Evolutionary conservation across 2,113 vertebrate genomes (phyloP), one percentile per base, ranked within the genome.

Genomic region (Symphodus melops): DNA sequence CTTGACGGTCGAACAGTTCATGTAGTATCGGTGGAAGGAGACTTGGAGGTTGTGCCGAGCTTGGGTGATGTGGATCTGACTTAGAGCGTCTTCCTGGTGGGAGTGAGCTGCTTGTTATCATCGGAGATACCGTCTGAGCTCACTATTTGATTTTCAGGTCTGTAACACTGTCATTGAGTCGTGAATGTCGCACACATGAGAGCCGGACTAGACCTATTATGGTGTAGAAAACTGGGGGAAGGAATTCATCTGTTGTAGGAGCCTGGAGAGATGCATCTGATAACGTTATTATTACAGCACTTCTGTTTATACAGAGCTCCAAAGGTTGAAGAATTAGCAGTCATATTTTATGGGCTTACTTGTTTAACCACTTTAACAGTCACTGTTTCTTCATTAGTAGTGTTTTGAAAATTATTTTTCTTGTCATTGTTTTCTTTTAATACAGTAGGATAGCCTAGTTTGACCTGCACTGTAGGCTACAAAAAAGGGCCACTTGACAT

Each of bases 41-140:
- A 91, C 77, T 90, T 90, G 75, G 90, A 93, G 91, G 93, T 92
- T 93, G 90, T 81, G 70, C 64, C 63, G 49, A 85, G 86, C 78
- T 85, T 84, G 77, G 75, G 88, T 92, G 89, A 91, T 88, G 81
- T 81, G 61, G 84, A 77, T 75, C 51, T 65, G 75, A 78, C 65
- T 72, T 81, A 52, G 25, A 63, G 17, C 21, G 21, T 53, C 33
- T 62, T 42, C 56, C n/a, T n/a, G n/a, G n/a, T 70, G 14, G 16
- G 80, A 9, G 20, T 79, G 33, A 44, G 56, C 23, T 61, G 17
- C 23, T 57, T 56, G 67, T 48, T 61, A 58, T 68, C 17, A 28
- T 33, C 28, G 39, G 73, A 82, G 53, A 66, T 66, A 57, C 68
- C 7, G 28, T 33, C 28, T 33, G 28, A 33, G 28, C 42, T 68